A percentile compares a stretch with the other conserved stretches of the same genome.
Evolutionary conservation across 2,797 vertebrate genomes (phyloP).

Genomic region (Eulemur rubriventer): DNA sequence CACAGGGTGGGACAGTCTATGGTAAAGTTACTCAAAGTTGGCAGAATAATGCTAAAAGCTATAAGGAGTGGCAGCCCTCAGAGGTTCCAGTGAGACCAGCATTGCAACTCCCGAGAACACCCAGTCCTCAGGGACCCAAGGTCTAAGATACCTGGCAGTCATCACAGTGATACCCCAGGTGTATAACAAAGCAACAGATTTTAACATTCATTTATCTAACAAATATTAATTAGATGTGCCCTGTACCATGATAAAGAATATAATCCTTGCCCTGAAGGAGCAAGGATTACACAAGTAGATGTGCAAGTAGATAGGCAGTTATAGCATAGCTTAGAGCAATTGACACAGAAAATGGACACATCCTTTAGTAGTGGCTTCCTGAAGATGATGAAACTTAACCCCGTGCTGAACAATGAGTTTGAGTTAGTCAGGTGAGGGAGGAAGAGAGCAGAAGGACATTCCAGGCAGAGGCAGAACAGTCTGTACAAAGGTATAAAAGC

Average conservation of each 20-base stretch:
- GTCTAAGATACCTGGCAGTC: background rate
- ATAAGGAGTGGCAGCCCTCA: background rate
- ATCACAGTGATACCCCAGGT: background rate
- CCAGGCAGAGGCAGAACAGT: background rate
- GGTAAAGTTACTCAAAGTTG: background rate
- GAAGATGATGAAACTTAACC: background rate
- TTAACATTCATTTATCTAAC: background rate
- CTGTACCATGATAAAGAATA: background rate
- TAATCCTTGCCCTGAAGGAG: background rate
- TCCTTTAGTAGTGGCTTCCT: background rate
- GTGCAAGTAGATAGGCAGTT: background rate
- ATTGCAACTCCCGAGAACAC: background rate
- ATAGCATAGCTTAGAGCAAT: background rate
- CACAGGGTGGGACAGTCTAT: background rate
- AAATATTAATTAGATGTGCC: background rate
- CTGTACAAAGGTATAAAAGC: background rate
- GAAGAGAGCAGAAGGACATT: background rate
- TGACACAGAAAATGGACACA: background rate
- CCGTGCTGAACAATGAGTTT: background rate
- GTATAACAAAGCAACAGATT: background rate
- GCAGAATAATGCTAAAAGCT: background rate
- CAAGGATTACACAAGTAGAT: background rate
- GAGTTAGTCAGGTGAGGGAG: background rate
- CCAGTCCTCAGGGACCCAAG: background rate
- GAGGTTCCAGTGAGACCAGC: background rate